Evolutionary conservation across 2,888 invertebrate genomes (phyloP), one percentile per base, ranked within the genome.

Genomic region (Cephus runcator): DNA sequence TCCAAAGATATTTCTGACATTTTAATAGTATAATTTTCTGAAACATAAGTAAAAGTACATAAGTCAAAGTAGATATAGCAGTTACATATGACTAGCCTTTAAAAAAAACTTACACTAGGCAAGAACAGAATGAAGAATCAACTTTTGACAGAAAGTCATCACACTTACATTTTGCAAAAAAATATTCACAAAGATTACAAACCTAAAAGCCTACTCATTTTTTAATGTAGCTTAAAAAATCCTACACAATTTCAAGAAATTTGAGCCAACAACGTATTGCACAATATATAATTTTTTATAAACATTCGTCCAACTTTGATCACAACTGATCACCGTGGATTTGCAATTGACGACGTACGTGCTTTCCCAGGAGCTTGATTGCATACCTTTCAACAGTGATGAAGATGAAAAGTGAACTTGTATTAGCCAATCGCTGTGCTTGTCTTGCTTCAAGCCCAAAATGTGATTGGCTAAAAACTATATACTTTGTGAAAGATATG

Each of bases 1-100:
- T 88, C 87, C 30, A 86, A 34, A 4, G 84, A 84, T 15, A 87
- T 79, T 76, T 83, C 85, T 36, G 79, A 35, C 71, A 33, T 34
- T 12, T 30, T 33, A 12, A 71, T 11, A 15, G 31, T 30, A 31
- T 34, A 34, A 71, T 71, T 71, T 34, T 31, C 34, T 71, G 31
- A 15, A 15, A 33, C 1, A 31, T 12, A 15, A 12, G 0, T 0
- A 3, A 23, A 11, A 71, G 9, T 33, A 12, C n/a, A 12, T 33
- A 71, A 71, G 33, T 31, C 23, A 23, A 23, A 56, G 56, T 56
- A 56, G 9, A 56, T 9, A 9, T 23, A 56, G 23, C 9, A 15
- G 23, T 56, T 9, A 56, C 9, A 15, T 56, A 23, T 9, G 23
- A 56, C 6, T 23, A 56, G 23, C 23, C 1, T 56, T 23, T 2